A percentile compares a stretch with the other conserved stretches of the same genome.
Evolutionary conservation across 1,140 invertebrate genomes (phyloP).

Genomic region (Belonocnema kinseyi): DNA sequence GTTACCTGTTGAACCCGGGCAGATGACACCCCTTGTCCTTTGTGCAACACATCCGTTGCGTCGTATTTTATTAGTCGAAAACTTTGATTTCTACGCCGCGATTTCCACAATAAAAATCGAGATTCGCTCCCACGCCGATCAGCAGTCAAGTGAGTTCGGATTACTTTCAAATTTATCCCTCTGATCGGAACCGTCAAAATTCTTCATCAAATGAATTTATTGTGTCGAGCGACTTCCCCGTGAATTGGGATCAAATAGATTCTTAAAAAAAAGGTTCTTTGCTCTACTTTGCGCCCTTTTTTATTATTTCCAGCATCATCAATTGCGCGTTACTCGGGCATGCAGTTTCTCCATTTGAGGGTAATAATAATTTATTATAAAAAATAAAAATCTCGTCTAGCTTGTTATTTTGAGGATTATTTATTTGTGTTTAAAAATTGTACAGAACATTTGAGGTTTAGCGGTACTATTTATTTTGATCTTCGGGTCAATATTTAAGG

Average conservation of each 20-base stretch:
- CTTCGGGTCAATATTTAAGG: no score
- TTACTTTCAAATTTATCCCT: conserved; percentile 68
- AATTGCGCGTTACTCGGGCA: no score
- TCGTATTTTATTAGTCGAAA: conserved; percentile 65
- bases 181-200: conserved; percentile 53
- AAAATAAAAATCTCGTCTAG: no score
- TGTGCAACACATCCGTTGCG: conserved; percentile 64
- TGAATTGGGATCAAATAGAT: not conserved
- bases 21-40: conserved; percentile 68
- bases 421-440: not conserved
- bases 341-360: no score
- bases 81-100: conserved; percentile 69
- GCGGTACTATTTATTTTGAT: no score
- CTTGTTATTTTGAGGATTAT: no score
- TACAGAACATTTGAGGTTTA: no score
- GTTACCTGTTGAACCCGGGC: conserved; percentile 72
- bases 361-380: no score
- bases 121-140: conserved; percentile 73
- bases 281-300: not conserved
- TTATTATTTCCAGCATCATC: not conserved
- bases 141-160: conserved; percentile 69
- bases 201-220: conserved; percentile 28
- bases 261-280: not conserved
- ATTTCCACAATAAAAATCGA: conserved; percentile 60
- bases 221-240: conserved; percentile 4